phyloP scores from a whole-genome alignment of 2,113 vertebrate species.

The Onychorhynchus coronatus region DNA sequence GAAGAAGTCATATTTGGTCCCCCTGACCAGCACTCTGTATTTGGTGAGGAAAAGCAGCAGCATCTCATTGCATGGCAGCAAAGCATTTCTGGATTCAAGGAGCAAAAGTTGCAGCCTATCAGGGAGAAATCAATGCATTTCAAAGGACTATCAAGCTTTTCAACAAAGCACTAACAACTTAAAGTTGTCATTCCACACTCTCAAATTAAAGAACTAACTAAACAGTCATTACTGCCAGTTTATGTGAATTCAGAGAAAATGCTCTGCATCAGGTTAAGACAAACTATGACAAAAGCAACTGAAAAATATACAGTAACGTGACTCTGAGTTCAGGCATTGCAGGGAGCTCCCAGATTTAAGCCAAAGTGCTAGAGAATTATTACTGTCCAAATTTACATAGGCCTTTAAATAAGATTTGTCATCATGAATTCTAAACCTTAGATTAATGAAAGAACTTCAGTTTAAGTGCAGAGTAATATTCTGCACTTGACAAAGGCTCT shows the following conservation, averaged over 20 bases:
- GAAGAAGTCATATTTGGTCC: not conserved
- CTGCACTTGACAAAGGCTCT: not conserved
- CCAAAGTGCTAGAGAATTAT: not conserved
- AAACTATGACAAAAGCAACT: not conserved
- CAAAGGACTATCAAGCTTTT: not conserved
- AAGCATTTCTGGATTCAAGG: conserved; percentile 32
- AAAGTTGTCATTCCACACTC: not conserved
- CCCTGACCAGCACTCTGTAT: not conserved
- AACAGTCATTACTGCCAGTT: not conserved
- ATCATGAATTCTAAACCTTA: not conserved
- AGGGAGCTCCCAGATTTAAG: not conserved
- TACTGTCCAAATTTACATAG: not conserved
- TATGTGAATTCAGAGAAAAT: not conserved
- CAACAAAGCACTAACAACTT: not conserved
- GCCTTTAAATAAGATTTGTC: conserved; percentile 6
- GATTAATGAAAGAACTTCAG: not conserved
- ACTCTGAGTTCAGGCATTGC: not conserved
- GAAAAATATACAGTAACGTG: not conserved
- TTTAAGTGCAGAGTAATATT: not conserved
- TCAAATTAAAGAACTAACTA: not conserved
- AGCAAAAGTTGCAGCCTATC: not conserved
- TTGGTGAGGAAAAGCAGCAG: not conserved
- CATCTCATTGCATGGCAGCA: not conserved
- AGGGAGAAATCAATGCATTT: not conserved
- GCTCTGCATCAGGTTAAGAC: not conserved